phyloP scores from a whole-genome alignment of 2,888 invertebrate genomes.

The Aspidapion aeneum region DNA sequence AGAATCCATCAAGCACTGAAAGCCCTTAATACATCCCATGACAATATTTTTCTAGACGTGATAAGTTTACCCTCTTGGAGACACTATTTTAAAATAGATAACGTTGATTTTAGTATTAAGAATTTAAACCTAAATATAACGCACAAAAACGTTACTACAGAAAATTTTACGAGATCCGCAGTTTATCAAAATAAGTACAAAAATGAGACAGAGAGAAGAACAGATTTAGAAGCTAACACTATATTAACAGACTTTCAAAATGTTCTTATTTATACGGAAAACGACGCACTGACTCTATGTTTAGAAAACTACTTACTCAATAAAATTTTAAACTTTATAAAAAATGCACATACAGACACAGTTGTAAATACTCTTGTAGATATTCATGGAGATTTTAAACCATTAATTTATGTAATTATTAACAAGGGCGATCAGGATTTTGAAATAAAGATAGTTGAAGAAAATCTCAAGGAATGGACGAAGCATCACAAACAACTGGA shows the following conservation, averaged over 20 bases:
- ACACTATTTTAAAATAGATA: constrained; percentile 26
- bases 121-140: constrained; percentile 29
- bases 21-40: constrained; percentile 45
- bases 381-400: constrained; percentile 39
- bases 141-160: constrained; percentile 25
- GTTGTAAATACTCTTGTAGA: constrained; percentile 35
- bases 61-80: constrained; percentile 45
- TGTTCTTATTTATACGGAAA: background rate
- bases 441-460: constrained; percentile 34
- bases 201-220: background rate
- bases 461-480: constrained; percentile 49
- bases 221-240: background rate
- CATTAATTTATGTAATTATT: constrained; percentile 36
- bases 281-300: background rate
- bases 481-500: constrained; percentile 47
- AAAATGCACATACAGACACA: too few relatives aligned
- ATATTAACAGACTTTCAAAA: background rate
- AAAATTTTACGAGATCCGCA: constrained; percentile 8
- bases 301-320: background rate
- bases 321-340: background rate
- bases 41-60: constrained; percentile 50
- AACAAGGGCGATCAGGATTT: constrained; percentile 33
- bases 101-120: constrained; percentile 30
- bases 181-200: background rate
- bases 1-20: constrained; percentile 48